Evolutionary conservation across 1,140 invertebrate genomes (phyloP).

Genomic region (Eciton burchellii): DNA sequence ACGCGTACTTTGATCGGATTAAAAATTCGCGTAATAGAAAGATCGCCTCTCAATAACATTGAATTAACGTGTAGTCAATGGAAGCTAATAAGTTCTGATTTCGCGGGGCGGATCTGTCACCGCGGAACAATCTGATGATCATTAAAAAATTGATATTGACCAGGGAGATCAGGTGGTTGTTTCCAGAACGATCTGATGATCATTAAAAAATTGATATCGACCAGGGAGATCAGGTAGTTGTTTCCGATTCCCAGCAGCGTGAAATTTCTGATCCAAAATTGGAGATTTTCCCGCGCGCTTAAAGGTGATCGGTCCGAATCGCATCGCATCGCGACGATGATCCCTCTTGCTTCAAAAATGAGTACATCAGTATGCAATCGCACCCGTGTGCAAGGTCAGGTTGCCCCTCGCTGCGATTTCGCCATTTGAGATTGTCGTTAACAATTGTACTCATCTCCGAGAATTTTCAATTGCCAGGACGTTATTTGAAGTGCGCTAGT

Average conservation of each 20-base stretch:
- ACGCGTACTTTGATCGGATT: not conserved
- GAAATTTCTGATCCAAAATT: slow-evolving; percentile 18
- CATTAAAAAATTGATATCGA: slow-evolving; percentile 34
- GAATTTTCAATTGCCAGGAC: not conserved
- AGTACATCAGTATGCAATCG: not conserved
- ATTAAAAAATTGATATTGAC: slow-evolving; percentile 37
- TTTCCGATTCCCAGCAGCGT: slow-evolving; percentile 1
- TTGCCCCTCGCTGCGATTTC: not conserved
- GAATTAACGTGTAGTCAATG: slow-evolving; percentile 6
- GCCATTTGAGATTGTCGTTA: too few species aligned
- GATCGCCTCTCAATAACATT: not conserved
- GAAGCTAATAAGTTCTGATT: slow-evolving; percentile 22
- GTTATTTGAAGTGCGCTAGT: not conserved
- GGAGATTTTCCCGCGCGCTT: slow-evolving; percentile 29
- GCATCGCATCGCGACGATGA: not conserved
- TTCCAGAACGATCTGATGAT: slow-evolving; percentile 31
- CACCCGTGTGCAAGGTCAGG: not conserved
- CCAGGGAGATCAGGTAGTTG: slow-evolving; percentile 14
- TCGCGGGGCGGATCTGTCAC: slow-evolving; percentile 25
- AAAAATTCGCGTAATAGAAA: slow-evolving; percentile 10
- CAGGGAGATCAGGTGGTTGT: slow-evolving; percentile 11
- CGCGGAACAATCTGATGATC: slow-evolving; percentile 30
- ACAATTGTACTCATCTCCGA: not conserved
- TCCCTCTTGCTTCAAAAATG: slow-evolving; percentile 2
- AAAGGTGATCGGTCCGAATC: slow-evolving; percentile 19